Percentiles rank a stretch among this genome's conserved stretches.
Evolutionary conservation across 2,888 invertebrate genomes (phyloP).

Genomic region (Sussaba pulchella): DNA sequence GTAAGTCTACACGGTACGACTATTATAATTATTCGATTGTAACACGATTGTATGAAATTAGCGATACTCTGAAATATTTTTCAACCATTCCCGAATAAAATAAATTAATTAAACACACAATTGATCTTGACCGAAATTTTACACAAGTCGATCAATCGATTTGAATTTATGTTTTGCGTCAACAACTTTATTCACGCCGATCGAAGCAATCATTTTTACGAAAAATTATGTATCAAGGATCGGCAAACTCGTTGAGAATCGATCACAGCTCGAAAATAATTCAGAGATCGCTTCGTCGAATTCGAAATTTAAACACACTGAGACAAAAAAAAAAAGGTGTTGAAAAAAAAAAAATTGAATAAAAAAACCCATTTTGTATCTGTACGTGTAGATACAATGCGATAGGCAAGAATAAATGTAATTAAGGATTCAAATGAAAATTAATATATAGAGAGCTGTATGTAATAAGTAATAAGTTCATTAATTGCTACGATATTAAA

Average conservation of each 20-base stretch:
- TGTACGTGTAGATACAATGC: conserved; percentile 82
- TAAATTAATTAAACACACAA: conserved; percentile 15
- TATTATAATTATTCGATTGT: conserved; percentile 53
- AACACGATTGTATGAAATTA: conserved; percentile 69
- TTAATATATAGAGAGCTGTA: conserved; percentile 83
- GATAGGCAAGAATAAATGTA: conserved; percentile 77
- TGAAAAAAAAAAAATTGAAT: too few relatives aligned
- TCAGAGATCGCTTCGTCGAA: conserved; percentile 75
- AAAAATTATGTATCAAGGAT: neutral
- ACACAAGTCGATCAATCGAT: conserved; percentile 1
- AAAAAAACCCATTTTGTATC: conserved; percentile 78
- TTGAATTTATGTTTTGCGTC: neutral
- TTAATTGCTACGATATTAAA: conserved; percentile 83
- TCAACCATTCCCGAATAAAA: conserved; percentile 59
- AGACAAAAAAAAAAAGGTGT: conserved; percentile 39
- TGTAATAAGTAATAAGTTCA: conserved; percentile 83
- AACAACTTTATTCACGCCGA: conserved; percentile 3
- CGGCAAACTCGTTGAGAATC: neutral
- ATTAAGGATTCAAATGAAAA: conserved; percentile 82
- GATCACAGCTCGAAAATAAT: conserved; percentile 68
- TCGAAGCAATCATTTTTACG: neutral
- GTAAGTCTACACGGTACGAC: conserved; percentile 76
- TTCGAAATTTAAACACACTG: conserved; percentile 43
- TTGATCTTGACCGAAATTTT: conserved; percentile 11
- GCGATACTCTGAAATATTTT: conserved; percentile 79